phyloP scores from a whole-genome alignment of 2,113 vertebrate genomes.

The Sylvilagus bachmani region DNA sequence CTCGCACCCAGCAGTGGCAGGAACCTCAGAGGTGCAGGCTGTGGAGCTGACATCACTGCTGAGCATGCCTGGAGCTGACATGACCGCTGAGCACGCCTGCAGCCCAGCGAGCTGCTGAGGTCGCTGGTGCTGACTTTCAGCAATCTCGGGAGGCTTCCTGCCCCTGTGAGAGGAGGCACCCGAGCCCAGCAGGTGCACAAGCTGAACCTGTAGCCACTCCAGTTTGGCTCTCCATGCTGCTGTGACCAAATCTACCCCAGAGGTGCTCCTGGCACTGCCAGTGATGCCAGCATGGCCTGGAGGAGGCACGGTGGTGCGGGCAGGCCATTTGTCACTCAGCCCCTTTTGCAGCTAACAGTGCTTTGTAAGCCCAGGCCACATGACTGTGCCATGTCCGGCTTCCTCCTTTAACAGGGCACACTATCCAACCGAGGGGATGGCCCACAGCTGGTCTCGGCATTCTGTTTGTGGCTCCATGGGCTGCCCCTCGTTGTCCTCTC shows the following conservation, averaged over 20 bases:
- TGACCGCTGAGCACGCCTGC: not conserved
- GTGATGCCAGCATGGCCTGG: not conserved
- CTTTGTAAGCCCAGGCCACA: not conserved
- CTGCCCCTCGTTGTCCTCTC: not conserved
- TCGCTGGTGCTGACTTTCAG: not conserved
- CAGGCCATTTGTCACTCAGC: not conserved
- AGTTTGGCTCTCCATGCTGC: not conserved
- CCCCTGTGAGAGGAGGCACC: not conserved
- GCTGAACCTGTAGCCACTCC: not conserved
- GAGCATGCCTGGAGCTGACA: not conserved
- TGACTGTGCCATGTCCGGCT: not conserved
- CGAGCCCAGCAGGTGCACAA: not conserved
- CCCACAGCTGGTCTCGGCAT: not conserved
- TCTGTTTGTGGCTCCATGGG: not conserved
- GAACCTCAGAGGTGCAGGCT: not conserved
- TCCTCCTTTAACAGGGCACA: not conserved
- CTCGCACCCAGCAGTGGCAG: not conserved
- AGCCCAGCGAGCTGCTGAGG: not conserved
- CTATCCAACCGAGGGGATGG: not conserved
- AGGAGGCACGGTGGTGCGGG: not conserved
- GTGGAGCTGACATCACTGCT: not conserved
- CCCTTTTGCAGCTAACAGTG: not conserved
- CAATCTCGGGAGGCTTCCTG: not conserved
- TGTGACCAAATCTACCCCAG: not conserved
- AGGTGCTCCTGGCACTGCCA: rapidly evolving